phyloP scores from a whole-genome alignment of 2,797 vertebrate genomes.

The Malacoctenus gilli region DNA sequence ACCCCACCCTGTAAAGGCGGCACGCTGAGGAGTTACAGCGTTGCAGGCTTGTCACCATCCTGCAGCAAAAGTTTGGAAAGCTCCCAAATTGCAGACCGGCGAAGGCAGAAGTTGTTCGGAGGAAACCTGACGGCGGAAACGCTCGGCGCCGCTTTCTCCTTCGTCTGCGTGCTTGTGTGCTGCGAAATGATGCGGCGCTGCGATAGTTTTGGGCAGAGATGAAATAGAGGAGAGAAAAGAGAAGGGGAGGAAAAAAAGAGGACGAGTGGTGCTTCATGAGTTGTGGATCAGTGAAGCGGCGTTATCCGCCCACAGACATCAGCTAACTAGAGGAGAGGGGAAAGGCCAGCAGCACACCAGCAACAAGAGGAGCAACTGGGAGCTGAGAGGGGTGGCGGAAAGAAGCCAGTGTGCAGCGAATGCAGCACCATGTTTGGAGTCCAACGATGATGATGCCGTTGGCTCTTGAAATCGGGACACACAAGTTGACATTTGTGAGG shows the following conservation, averaged over 20 bases:
- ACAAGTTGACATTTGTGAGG: constrained; percentile 24
- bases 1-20: no score
- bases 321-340: constrained; percentile 68
- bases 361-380: constrained; percentile 52
- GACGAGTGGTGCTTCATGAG: constrained; percentile 60
- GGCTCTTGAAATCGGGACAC: constrained; percentile 6
- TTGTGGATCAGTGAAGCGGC: constrained; percentile 72
- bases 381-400: constrained; percentile 32
- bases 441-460: constrained; percentile 5
- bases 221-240: constrained; percentile 37
- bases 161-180: constrained; percentile 24
- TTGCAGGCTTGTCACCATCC: constrained; percentile 8
- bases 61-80: constrained; percentile 28
- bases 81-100: constrained; percentile 18
- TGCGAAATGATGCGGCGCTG: constrained; percentile 18
- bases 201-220: constrained; percentile 42
- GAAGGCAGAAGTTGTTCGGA: constrained; percentile 32
- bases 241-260: constrained; percentile 5
- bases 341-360: constrained; percentile 71
- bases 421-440: constrained; percentile 11
- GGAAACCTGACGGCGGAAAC: neutral
- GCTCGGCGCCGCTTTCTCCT: constrained; percentile 5
- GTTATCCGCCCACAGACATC: constrained; percentile 71
- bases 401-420: constrained; percentile 33
- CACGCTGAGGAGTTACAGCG: constrained; percentile 27